Percentiles rank a stretch among this genome's conserved stretches.
Evolutionary conservation across 2,113 vertebrate genomes (phyloP).

Genomic region (Lepus timidus): DNA sequence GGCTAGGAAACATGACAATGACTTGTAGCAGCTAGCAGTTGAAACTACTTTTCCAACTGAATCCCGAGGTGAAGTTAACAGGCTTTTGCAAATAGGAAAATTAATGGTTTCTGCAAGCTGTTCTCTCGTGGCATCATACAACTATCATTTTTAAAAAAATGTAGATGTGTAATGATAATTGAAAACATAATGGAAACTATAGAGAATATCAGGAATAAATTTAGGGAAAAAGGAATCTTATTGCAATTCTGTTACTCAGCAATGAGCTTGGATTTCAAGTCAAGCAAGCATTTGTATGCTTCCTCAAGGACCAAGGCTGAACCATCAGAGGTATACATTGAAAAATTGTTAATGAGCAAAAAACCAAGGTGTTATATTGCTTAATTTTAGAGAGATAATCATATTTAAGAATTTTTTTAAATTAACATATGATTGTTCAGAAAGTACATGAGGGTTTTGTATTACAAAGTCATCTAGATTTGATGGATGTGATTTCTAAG

Average conservation of each 20-base stretch:
- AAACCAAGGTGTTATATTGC: background rate
- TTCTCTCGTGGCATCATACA: background rate
- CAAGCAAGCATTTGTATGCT: background rate
- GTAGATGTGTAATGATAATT: background rate
- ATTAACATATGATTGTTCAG: background rate
- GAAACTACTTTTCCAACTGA: slow-evolving; percentile 57
- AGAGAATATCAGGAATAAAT: slow-evolving; percentile 20
- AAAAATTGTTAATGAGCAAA: slow-evolving; percentile 25
- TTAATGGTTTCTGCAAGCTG: slow-evolving; percentile 15
- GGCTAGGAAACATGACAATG: slow-evolving; percentile 67
- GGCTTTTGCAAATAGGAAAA: slow-evolving; percentile 65
- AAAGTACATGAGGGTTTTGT: background rate
- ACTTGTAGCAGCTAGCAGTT: slow-evolving; percentile 62
- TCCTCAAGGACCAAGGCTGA: background rate
- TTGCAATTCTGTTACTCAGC: background rate
- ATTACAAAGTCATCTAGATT: background rate
- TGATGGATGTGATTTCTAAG: background rate
- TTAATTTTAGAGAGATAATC: background rate
- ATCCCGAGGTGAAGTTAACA: slow-evolving; percentile 54
- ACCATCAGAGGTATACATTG: background rate
- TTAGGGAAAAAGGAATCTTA: background rate
- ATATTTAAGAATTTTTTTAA: background rate
- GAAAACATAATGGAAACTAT: slow-evolving; percentile 35
- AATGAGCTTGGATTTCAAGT: background rate
- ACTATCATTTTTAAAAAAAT: background rate